A percentile compares a stretch with the other conserved stretches of the same genome.
phyloP scores from a whole-genome alignment of 2,888 invertebrate genomes.

The Harpalus rubripes region DNA sequence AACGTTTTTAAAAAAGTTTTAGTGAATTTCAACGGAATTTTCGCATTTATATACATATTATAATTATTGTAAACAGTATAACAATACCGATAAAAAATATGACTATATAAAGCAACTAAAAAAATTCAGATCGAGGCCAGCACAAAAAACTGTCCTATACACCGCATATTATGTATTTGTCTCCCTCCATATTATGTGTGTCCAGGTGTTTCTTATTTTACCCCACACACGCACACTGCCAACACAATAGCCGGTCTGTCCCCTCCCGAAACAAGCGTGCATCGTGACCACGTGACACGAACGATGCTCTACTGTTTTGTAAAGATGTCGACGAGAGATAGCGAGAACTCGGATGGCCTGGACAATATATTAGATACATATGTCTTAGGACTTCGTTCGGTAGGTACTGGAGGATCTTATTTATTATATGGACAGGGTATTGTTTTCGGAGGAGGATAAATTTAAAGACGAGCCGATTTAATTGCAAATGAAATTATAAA shows the following conservation, averaged over 20 bases:
- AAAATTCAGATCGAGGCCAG: too few relatives aligned
- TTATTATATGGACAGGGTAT: not conserved
- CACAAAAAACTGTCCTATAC: too few relatives aligned
- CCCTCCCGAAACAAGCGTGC: not conserved
- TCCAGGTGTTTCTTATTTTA: not conserved
- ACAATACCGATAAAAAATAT: too few relatives aligned
- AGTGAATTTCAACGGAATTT: too few relatives aligned
- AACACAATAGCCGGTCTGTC: conserved; percentile 4
- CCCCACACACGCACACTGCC: not conserved
- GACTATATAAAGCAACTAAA: too few relatives aligned
- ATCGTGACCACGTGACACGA: conserved; percentile 25
- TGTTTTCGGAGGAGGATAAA: not conserved
- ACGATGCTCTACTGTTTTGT: not conserved
- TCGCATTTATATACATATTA: too few relatives aligned
- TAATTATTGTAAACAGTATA: too few relatives aligned
- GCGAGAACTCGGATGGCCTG: not conserved
- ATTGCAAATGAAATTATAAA: not conserved
- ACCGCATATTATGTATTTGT: too few relatives aligned
- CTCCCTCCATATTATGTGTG: not conserved
- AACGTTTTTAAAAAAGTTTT: too few relatives aligned
- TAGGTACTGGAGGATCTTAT: not conserved
- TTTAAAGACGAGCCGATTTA: not conserved
- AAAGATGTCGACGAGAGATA: not conserved
- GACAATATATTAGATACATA: conserved; percentile 1
- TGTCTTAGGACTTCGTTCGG: not conserved